Conservation (phyloP, 2,888 invertebrate genomes). For the Eristalis pertinax region DNA sequence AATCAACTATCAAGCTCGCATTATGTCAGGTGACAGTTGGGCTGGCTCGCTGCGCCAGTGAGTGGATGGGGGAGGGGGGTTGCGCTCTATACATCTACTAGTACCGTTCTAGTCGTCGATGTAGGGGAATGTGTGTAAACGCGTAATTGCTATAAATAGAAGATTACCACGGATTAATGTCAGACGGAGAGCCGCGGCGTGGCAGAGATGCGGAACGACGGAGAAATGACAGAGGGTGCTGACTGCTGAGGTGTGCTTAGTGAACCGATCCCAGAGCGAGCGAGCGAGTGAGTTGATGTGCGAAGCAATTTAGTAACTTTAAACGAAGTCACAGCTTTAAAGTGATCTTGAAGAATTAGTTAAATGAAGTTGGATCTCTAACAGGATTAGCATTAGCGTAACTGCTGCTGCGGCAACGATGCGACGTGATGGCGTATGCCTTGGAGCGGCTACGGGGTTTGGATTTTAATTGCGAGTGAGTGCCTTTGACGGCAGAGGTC, state of each 20-base stretch:
- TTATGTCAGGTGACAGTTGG: conserved; percentile 65
- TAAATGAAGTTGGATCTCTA: conserved; percentile 51
- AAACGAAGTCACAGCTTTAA: conserved; percentile 46
- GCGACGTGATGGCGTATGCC: background rate
- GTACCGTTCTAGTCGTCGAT: background rate
- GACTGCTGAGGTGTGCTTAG: conserved; percentile 1
- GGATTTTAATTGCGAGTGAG: background rate
- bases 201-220: conserved; percentile 26
- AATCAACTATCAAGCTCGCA: conserved; percentile 55
- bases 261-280: conserved; percentile 14
- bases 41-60: background rate
- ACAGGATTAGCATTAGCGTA: conserved; percentile 33
- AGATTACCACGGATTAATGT: conserved; percentile 70
- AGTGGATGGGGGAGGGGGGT: background rate
- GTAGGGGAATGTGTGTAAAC: conserved; percentile 28
- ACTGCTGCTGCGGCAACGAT: background rate
- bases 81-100: background rate
- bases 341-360: conserved; percentile 40
- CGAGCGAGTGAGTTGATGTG: conserved; percentile 23
- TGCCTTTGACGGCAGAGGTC: background rate
- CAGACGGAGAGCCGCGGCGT: conserved; percentile 25
- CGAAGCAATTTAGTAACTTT: conserved; percentile 43
- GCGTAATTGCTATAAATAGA: conserved; percentile 72
- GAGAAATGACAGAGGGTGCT: conserved; percentile 2
- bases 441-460: background rate